Evolutionary conservation across 2,113 vertebrate species (phyloP), one percentile per base, ranked within the genome.

Genomic region (Nipponia nippon): DNA sequence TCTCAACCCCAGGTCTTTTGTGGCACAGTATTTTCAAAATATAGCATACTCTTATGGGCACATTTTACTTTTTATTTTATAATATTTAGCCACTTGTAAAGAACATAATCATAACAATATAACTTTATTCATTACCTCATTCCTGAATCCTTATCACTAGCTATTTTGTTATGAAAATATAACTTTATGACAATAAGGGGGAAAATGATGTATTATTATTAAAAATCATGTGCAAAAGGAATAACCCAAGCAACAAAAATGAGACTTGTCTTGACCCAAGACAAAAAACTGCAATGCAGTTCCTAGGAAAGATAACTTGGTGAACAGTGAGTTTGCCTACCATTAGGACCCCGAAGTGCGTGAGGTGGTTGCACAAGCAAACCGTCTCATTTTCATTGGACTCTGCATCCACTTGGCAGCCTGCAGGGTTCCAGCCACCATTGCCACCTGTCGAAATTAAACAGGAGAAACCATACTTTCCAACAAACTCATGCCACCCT

Each of bases 261-360:
- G 23, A 58, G 44, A 80, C 11, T 8, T 84, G 13, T 78, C 56
- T 70, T 75, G 29, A 26, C 20, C 15, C 20, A 62, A 50, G 61
- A 55, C n/a, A 25, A 56, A 87, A 89, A 69, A n/a, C 14, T 76
- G 8, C 16, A 32, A 5, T 15, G 17, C 29, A 30, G 4, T 50
- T 93, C 67, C 67, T 82, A 38, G 59, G 75, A 78, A 71, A 66
- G 27, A 8, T 36, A 79, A 66, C 22, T 65, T 79, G 32, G 30
- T 53, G 91, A 97, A 17, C 13, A 66, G 38, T 18, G 38, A 53
- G 20, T 40, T 62, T 69, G 77, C 98, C 97, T 97, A 99, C 99
- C 99, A 99, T 99, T 36, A 99, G 98, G 92, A 99, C 97, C 62
- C 99, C 99, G 4, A 99, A 99, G 96, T 99, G 99, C 3, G 99